These are phyloP conservation scores for Toxotes lorentzi DNA, from an alignment of 2,797 vertebrate species.

Conservation along the genomic window DNA sequence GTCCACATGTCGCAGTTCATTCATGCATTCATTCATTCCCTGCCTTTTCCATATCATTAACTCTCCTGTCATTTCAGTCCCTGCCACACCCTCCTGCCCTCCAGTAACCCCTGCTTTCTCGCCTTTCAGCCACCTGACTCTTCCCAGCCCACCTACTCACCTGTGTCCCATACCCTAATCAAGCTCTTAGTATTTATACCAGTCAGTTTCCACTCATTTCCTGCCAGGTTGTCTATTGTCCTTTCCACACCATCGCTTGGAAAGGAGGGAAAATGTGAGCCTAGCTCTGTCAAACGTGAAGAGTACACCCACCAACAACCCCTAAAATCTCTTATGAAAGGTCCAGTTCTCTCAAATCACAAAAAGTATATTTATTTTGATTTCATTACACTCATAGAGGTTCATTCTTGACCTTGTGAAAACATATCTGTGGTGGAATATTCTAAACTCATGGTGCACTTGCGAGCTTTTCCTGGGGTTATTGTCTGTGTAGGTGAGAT, in stretches of 20 bases:
- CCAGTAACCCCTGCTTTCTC: not conserved
- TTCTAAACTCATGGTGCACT: not conserved
- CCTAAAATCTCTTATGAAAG: not conserved
- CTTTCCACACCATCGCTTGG: not conserved
- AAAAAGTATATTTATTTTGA: not conserved
- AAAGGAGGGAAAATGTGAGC: not conserved
- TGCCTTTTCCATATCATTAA: not conserved
- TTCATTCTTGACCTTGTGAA: not conserved
- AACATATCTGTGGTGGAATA: not conserved
- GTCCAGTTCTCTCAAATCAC: not conserved
- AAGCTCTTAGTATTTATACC: not conserved
- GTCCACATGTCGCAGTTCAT: conserved; percentile 19
- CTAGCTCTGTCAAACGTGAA: not conserved
- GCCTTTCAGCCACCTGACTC: not conserved
- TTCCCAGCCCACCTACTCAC: not conserved
- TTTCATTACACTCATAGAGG: not conserved
- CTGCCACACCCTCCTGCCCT: not conserved
- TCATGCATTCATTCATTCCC: not conserved
- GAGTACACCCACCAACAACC: not conserved
- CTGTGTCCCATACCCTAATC: not conserved
- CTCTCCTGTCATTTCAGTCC: not conserved
- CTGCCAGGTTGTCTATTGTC: not conserved
- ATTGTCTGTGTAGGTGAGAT: not conserved
- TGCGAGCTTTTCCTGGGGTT: not conserved
- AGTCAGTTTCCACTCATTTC: not conserved